phyloP scores from a whole-genome alignment of 2,888 invertebrate species.

The Drosophila algonquin region DNA sequence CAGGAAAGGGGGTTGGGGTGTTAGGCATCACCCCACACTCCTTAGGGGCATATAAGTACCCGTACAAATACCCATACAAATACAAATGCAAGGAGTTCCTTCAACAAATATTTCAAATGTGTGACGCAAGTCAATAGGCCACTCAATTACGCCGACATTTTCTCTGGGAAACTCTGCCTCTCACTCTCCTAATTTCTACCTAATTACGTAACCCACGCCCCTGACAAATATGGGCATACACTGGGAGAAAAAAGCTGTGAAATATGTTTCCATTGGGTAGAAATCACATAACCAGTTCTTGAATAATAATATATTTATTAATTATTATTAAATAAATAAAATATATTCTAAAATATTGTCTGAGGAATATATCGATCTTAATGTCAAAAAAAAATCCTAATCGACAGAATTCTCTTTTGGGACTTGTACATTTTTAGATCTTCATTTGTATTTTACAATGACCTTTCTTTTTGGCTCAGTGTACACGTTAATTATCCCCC shows the following conservation, averaged over 20 bases:
- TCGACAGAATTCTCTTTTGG: no score
- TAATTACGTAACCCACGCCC: constrained; percentile 1
- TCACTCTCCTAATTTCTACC: constrained; percentile 1
- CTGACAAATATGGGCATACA: not conserved
- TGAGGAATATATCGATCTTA: no score
- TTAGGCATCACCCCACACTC: not conserved
- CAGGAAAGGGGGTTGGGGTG: not conserved
- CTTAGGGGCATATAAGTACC: constrained; percentile 33
- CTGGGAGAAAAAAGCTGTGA: constrained; percentile 15
- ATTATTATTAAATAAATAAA: no score
- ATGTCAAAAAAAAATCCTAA: no score
- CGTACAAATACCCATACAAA: not conserved
- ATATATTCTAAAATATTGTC: no score
- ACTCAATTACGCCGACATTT: constrained; percentile 76
- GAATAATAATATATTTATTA: no score
- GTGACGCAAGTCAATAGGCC: constrained; percentile 60
- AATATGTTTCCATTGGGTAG: not conserved
- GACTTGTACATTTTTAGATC: no score
- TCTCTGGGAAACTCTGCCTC: constrained; percentile 31
- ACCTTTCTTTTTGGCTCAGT: not conserved
- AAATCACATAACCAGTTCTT: no score
- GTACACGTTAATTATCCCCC: constrained; percentile 63
- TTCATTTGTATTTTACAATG: no score
- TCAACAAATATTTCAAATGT: constrained; percentile 17
- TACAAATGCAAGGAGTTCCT: not conserved